A percentile compares a stretch with the other conserved stretches of the same genome.
Evolutionary conservation across 2,113 vertebrate genomes (phyloP).

Genomic region (Menidia beryllina): DNA sequence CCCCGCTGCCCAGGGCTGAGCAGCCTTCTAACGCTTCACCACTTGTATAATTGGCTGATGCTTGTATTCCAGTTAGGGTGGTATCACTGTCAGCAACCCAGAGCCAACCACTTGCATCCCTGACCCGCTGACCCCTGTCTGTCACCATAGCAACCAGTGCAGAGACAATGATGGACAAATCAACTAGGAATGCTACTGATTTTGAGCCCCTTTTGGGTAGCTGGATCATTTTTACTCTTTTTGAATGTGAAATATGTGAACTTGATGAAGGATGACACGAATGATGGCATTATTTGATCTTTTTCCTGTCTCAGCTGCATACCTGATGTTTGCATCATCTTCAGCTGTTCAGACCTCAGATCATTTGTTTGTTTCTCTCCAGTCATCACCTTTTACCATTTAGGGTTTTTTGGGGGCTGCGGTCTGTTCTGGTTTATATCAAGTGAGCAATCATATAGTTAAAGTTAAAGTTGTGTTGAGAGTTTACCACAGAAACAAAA

Average conservation of each 20-base stretch:
- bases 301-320: neutral
- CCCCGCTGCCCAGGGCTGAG: constrained; percentile 14
- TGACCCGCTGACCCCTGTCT: constrained; percentile 16
- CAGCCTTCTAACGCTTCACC: constrained; percentile 18
- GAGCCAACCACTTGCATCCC: neutral
- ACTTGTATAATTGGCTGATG: constrained; percentile 44
- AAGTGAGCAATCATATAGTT: no score
- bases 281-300: neutral
- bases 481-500: no score
- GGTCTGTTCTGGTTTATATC: no score
- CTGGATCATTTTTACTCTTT: neutral
- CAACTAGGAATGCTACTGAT: neutral
- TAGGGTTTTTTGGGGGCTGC: no score
- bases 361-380: neutral
- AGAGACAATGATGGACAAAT: constrained; percentile 4
- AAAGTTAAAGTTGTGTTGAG: no score
- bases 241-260: neutral
- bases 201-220: neutral
- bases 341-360: neutral
- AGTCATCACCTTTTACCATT: no score
- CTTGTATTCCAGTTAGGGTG: constrained; percentile 30
- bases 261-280: neutral
- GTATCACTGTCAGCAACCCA: constrained; percentile 19
- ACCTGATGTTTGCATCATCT: neutral
- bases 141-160: constrained; percentile 41